Evolutionary conservation across 2,113 vertebrate species (phyloP).

Genomic region (Neotragus pygmaeus): DNA sequence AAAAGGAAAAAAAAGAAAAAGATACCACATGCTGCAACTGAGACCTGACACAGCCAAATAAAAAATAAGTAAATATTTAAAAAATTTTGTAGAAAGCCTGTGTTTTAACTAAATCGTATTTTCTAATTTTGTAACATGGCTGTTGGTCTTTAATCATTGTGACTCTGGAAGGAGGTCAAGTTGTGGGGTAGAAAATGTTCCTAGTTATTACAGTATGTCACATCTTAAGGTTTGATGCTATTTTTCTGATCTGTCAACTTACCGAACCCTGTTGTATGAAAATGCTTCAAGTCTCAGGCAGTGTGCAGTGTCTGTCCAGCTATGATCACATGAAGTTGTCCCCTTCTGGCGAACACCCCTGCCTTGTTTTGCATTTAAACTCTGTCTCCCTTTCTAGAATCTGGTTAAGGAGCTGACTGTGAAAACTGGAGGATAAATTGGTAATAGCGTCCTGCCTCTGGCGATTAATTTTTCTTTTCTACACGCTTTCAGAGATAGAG

Average conservation of each 20-base stretch:
- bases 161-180: neutral
- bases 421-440: constrained; percentile 31
- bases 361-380: neutral
- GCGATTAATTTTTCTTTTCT: neutral
- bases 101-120: neutral
- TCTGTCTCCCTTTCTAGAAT: neutral
- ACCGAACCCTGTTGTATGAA: neutral
- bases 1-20: neutral
- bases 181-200: neutral
- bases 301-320: neutral
- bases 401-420: constrained; percentile 13
- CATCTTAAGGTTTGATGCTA: neutral
- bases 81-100: neutral
- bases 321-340: neutral
- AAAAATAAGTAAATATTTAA: neutral
- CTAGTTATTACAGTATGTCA: neutral
- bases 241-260: neutral
- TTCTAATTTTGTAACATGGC: neutral
- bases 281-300: neutral
- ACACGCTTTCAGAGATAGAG: neutral
- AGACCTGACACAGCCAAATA: neutral
- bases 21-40: neutral
- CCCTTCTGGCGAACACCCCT: neutral
- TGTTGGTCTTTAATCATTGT: neutral
- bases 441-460: constrained; percentile 22